Conservation (phyloP, 1,140 invertebrate species). For the Nomia melanderi region DNA sequence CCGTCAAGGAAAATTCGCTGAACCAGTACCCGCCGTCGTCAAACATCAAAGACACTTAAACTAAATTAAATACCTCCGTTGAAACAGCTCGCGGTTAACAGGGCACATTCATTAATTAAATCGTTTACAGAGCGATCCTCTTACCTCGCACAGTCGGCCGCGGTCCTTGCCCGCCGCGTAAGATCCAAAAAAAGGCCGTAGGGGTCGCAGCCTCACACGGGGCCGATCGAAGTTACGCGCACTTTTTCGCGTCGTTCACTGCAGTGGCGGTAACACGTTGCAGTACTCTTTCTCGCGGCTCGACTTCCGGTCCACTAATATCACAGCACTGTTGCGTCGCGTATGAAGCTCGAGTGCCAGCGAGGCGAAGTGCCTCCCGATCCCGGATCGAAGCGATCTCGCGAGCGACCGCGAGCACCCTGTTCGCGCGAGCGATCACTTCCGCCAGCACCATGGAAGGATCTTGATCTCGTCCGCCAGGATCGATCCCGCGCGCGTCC, state of each 20-base stretch:
- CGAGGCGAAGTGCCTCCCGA: neutral
- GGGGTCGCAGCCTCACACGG: neutral
- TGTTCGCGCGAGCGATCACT: slow-evolving; percentile 27
- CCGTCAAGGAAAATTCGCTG: too few species aligned
- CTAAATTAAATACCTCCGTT: too few species aligned
- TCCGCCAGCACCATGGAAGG: slow-evolving; percentile 18
- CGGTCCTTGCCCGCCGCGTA: neutral
- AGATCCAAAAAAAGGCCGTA: neutral
- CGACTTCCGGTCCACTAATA: slow-evolving; percentile 20
- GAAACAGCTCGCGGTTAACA: too few species aligned
- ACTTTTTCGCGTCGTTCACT: slow-evolving; percentile 62
- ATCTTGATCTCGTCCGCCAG: slow-evolving; percentile 18
- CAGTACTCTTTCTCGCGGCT: slow-evolving; percentile 30
- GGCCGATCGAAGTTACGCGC: slow-evolving; percentile 40
- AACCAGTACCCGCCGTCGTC: too few species aligned
- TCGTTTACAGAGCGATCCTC: too few species aligned
- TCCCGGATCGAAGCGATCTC: slow-evolving; percentile 1
- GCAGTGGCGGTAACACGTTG: slow-evolving; percentile 56
- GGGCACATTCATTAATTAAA: too few species aligned
- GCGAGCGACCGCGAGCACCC: slow-evolving; percentile 5
- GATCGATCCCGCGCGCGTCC: neutral
- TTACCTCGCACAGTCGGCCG: neutral
- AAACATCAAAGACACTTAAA: too few species aligned
- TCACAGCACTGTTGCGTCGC: slow-evolving; percentile 13
- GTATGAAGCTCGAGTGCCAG: neutral